Percentiles rank a stretch among this genome's conserved stretches.
Evolutionary conservation across 2,113 vertebrate genomes (phyloP).

Genomic region (Ctenodactylus gundi): DNA sequence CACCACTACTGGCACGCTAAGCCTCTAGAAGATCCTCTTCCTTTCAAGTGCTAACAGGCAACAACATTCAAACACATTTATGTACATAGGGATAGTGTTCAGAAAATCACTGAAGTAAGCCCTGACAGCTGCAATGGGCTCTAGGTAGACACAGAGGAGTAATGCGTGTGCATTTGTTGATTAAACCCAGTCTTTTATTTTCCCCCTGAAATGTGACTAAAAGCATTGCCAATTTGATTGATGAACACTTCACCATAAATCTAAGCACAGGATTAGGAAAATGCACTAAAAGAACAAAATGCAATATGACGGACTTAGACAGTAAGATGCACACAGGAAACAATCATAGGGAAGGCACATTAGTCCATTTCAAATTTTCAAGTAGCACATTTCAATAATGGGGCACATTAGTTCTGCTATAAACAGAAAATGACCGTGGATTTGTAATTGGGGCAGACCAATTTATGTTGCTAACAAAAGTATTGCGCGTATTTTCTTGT

Average conservation of each 20-base stretch:
- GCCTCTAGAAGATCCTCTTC: not conserved
- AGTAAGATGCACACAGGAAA: not conserved
- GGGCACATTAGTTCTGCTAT: constrained; percentile 29
- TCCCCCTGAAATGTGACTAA: constrained; percentile 49
- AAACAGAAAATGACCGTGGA: constrained; percentile 48
- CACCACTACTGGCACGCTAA: not conserved
- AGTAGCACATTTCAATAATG: constrained; percentile 50
- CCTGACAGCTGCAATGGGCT: not conserved
- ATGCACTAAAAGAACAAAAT: constrained; percentile 9
- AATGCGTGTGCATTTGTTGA: constrained; percentile 32
- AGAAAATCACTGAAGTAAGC: not conserved
- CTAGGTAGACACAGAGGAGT: not conserved
- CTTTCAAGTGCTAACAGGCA: constrained; percentile 50
- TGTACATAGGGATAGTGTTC: constrained; percentile 9
- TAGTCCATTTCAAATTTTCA: constrained; percentile 56
- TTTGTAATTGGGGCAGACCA: constrained; percentile 18
- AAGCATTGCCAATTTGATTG: constrained; percentile 56
- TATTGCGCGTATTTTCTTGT: constrained; percentile 48
- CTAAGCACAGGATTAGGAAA: not conserved
- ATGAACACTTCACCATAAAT: constrained; percentile 41
- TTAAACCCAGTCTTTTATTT: constrained; percentile 32
- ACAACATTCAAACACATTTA: not conserved
- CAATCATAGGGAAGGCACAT: constrained; percentile 17
- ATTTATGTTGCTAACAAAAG: constrained; percentile 29
- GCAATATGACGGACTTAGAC: not conserved